phyloP scores from a whole-genome alignment of 2,797 vertebrate genomes.

The Brachymystax lenok region DNA sequence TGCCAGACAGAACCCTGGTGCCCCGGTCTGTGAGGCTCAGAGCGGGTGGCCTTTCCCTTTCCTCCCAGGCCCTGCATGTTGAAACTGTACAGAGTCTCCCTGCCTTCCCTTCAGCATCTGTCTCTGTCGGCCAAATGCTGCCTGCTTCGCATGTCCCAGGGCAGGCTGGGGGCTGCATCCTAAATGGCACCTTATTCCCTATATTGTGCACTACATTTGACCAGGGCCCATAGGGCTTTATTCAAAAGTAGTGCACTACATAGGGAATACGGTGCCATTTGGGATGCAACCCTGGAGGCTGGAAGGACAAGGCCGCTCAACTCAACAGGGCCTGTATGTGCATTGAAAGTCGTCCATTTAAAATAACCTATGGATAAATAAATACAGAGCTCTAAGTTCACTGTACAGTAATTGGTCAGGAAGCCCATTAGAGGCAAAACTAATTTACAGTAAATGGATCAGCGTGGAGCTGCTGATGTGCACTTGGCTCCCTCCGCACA shows the following conservation, averaged over 20 bases:
- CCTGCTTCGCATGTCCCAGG: constrained; percentile 57
- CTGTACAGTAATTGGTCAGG: constrained; percentile 77
- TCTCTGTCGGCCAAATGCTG: constrained; percentile 64
- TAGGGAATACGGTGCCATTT: neutral
- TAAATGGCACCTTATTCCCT: neutral
- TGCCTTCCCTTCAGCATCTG: constrained; percentile 49
- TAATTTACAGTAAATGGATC: constrained; percentile 79
- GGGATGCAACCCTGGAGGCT: neutral
- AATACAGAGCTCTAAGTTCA: constrained; percentile 72
- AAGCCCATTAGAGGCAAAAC: constrained; percentile 75
- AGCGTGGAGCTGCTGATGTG: constrained; percentile 71
- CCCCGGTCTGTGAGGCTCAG: constrained; percentile 57
- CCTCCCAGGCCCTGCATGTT: constrained; percentile 41
- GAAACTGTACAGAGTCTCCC: constrained; percentile 68
- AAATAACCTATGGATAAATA: constrained; percentile 77
- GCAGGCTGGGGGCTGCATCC: constrained; percentile 38
- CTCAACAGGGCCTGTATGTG: constrained; percentile 66
- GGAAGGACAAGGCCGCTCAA: constrained; percentile 54
- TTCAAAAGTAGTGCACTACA: too few species aligned
- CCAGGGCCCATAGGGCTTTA: neutral
- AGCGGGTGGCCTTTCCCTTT: constrained; percentile 65
- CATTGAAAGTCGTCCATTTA: constrained; percentile 74
- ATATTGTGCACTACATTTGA: neutral
- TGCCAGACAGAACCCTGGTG: constrained; percentile 65
- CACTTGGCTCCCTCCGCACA: constrained; percentile 63